Evolutionary conservation across 2,888 invertebrate species (phyloP).

Genomic region (Julus scandinavius): DNA sequence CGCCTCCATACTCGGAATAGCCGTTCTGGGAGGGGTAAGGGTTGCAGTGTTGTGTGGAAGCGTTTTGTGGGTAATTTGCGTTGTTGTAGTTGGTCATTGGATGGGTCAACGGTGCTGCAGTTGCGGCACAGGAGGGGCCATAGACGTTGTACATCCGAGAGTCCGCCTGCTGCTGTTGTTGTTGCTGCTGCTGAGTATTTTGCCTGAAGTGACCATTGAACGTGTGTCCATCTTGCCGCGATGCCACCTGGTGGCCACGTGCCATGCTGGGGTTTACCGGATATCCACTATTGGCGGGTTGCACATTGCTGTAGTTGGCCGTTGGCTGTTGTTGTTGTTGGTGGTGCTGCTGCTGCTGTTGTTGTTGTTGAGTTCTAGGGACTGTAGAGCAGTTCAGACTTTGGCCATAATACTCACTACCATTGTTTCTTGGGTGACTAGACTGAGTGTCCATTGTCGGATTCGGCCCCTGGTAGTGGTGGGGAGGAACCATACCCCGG

Average conservation of each 20-base stretch:
- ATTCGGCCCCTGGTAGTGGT: constrained; percentile 7
- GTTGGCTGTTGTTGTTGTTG: constrained; percentile 15
- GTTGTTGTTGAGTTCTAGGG: neutral
- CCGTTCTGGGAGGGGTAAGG: constrained; percentile 63
- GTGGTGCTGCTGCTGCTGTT: neutral
- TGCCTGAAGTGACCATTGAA: constrained; percentile 75
- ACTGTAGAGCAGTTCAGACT: neutral
- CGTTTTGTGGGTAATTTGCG: constrained; percentile 75
- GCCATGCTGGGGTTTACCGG: neutral
- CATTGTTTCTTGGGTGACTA: constrained; percentile 5
- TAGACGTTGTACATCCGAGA: neutral
- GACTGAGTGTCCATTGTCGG: neutral
- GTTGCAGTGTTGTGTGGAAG: constrained; percentile 77
- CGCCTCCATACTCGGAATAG: neutral
- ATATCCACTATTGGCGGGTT: neutral
- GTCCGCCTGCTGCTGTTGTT: constrained; percentile 66
- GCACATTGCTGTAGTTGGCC: neutral
- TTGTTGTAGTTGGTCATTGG: neutral
- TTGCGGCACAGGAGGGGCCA: neutral
- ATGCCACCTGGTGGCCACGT: neutral
- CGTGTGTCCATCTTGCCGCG: neutral
- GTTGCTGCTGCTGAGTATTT: constrained; percentile 62
- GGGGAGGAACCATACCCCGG: neutral
- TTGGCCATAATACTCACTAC: neutral
- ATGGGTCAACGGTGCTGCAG: neutral